Base-by-base conservation (phyloP, 2,888 invertebrate genomes). In the Eristalis arbustorum region DNA sequence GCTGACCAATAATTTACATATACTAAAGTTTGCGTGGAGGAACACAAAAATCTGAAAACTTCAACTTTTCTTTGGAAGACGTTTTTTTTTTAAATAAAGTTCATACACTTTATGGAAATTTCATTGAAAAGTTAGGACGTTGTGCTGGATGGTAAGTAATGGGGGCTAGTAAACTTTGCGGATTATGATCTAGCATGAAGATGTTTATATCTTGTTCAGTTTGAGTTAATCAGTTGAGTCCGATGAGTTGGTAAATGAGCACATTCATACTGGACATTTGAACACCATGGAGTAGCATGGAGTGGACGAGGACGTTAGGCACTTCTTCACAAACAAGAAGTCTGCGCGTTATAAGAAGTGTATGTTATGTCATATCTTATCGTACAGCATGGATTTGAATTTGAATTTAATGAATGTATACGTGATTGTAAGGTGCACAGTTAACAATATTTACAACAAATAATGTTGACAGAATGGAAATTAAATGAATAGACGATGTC, bases 1-100 rank as follows among this genome's bases (percentile, higher is more conserved):
- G 68, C 71, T 87, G 82, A 63, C 78, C 77, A 83, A 78, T 74
- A 83, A 78, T 63, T 72, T 72, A 72, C 78, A 68, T 62, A 37
- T 31, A 61, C 13, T 62, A 67, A 74, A 62, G 61, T 63, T 40
- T 69, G 57, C n/a, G 25, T 14, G n/a, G 4, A 14, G 14, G 31
- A 23, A 11, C 56, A 22, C 10, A 31, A 31, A 67, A 31, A 25
- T 28, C n/a, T 61, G n/a, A 72, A 42, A 42, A n/a, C 28, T 42
- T 3, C n/a, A 64, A 18, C 28, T 56, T 73, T 56, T 34, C 8
- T 34, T 18, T 31, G n/a, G 11, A n/a, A 18, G 34, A 66, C 71
- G n/a, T n/a, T n/a, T 23, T 56, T 68, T 63, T 3, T 31, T 31
- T 31, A 31, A 31, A 31, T 31, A 31, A 31, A 31, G 31, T 31